Evolutionary conservation across 92 coral and sea anemone species (phyloP).

Genomic region (Palythoa heliodiscus): DNA sequence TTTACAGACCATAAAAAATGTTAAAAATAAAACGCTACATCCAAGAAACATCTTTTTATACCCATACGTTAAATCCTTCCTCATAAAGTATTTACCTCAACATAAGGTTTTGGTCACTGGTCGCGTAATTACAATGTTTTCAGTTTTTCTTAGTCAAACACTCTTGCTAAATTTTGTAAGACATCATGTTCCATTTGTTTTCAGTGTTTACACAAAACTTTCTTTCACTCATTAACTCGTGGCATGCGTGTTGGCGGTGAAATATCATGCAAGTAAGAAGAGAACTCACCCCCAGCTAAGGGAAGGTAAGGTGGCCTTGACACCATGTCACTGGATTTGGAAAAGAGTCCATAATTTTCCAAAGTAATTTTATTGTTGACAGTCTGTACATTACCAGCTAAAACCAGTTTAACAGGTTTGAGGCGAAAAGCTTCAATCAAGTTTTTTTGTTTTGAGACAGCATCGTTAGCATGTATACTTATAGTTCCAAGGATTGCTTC

Average conservation of each 20-base stretch:
- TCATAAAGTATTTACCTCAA: neutral
- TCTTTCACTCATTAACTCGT: neutral
- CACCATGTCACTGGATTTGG: neutral
- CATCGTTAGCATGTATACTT: neutral
- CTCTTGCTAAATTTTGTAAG: too few species aligned
- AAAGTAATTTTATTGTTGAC: neutral
- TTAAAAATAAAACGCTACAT: neutral
- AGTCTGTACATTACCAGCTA: neutral
- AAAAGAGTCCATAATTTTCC: neutral
- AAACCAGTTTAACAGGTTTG: neutral
- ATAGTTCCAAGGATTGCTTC: neutral
- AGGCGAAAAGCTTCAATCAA: neutral
- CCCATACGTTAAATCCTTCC: neutral
- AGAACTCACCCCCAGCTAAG: constrained; percentile 1
- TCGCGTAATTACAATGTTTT: too few species aligned
- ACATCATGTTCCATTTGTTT: too few species aligned
- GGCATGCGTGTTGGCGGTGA: neutral
- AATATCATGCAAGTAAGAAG: neutral
- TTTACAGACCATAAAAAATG: neutral
- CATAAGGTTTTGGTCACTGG: neutral
- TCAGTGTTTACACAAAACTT: too few species aligned
- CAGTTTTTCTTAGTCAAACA: too few species aligned
- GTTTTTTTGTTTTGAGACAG: neutral
- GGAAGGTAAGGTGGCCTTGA: neutral
- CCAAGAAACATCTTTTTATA: neutral